phyloP scores from a whole-genome alignment of 2,797 vertebrate species.

The Cetoscarus ocellatus region DNA sequence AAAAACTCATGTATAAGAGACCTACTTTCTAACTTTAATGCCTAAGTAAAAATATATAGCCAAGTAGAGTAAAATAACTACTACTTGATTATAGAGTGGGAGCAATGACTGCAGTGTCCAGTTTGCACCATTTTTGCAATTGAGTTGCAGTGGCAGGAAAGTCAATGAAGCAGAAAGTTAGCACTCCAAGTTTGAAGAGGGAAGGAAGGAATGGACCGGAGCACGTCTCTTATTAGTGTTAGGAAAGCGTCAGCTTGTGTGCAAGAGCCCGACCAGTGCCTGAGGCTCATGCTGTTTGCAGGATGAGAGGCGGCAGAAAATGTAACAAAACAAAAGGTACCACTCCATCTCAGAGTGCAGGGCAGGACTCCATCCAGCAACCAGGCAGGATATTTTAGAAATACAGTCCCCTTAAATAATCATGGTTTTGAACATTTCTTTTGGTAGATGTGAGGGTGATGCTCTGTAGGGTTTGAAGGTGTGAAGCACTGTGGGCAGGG shows the following conservation, averaged over 20 bases:
- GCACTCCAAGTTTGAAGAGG: slow-evolving; percentile 9
- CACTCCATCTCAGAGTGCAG: neutral
- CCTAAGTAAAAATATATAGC: no score
- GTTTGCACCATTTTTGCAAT: no score
- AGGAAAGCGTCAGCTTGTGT: slow-evolving; percentile 2
- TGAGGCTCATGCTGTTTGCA: slow-evolving; percentile 23
- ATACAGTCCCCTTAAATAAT: slow-evolving; percentile 37
- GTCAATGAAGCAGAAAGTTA: slow-evolving; percentile 16
- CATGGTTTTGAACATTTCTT: slow-evolving; percentile 11
- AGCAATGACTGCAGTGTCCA: no score
- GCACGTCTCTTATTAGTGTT: slow-evolving; percentile 36
- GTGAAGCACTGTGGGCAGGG: slow-evolving; percentile 42
- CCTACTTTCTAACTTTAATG: no score
- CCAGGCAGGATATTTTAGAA: slow-evolving; percentile 36
- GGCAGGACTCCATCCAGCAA: slow-evolving; percentile 16
- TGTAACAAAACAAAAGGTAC: slow-evolving; percentile 1
- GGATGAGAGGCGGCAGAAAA: neutral
- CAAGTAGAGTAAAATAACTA: no score
- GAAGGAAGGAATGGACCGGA: slow-evolving; percentile 21
- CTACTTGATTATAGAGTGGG: no score
- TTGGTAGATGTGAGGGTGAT: slow-evolving; percentile 28
- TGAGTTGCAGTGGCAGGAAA: slow-evolving; percentile 7
- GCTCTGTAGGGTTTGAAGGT: slow-evolving; percentile 25
- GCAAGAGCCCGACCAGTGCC: slow-evolving; percentile 23
- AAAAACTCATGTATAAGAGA: no score